Conservation (phyloP, 2,113 vertebrate species). For the Odocoileus hemionus region DNA sequence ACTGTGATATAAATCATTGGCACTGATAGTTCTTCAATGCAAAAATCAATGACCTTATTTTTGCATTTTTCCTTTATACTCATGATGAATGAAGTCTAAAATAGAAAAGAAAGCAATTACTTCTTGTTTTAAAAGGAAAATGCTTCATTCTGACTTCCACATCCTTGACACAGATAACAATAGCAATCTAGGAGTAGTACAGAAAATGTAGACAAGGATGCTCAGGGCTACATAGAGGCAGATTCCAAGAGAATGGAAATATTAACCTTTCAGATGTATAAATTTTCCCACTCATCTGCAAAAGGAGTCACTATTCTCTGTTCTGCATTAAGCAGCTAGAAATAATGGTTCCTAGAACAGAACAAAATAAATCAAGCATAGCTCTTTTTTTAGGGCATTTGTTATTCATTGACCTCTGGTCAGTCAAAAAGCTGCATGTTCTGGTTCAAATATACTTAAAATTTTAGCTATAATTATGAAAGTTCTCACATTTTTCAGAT, state of each 20-base stretch:
- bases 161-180: background rate
- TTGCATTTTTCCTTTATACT: background rate
- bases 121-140: slow-evolving; percentile 30
- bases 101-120: background rate
- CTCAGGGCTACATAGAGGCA: background rate
- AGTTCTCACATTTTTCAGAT: background rate
- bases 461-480: background rate
- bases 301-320: background rate
- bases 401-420: background rate
- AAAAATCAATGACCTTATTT: slow-evolving; percentile 23
- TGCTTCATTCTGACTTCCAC: slow-evolving; percentile 1
- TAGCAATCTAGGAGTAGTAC: background rate
- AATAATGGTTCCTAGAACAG: background rate
- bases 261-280: slow-evolving; percentile 34
- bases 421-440: background rate
- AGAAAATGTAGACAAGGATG: background rate
- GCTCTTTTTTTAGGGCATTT: background rate
- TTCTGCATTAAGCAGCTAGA: background rate
- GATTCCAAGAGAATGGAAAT: background rate
- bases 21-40: background rate
- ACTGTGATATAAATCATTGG: background rate
- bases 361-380: background rate
- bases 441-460: background rate
- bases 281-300: background rate
- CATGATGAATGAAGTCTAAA: background rate